Conservation (phyloP, 2,797 vertebrate species). For the Sebastolobus altivelis region DNA sequence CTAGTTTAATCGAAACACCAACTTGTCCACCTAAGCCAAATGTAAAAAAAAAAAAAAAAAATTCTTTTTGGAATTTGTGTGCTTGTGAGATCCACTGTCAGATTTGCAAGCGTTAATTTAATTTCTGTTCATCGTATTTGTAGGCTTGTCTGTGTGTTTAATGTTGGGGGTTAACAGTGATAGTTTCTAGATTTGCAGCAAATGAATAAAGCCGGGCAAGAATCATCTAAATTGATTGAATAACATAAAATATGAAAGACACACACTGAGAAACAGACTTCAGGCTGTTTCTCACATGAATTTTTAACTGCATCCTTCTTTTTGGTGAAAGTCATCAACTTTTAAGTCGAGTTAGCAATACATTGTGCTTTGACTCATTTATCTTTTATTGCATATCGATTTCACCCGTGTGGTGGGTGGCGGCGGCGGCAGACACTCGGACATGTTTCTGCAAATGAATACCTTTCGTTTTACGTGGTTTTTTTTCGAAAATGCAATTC, state of each 20-base stretch:
- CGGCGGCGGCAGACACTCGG: background rate
- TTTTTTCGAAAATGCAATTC: conserved; percentile 34
- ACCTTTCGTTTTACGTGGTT: conserved; percentile 5
- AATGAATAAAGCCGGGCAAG: conserved; percentile 2
- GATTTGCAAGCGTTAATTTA: background rate
- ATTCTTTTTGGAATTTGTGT: background rate
- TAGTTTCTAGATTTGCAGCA: conserved; percentile 20
- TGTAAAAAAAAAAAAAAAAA: background rate
- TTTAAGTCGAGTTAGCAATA: conserved; percentile 44
- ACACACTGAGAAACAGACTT: conserved; percentile 48
- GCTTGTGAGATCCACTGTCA: background rate
- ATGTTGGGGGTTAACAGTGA: background rate
- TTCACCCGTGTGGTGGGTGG: background rate
- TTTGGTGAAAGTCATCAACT: conserved; percentile 28
- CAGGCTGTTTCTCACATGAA: conserved; percentile 60
- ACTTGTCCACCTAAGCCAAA: background rate
- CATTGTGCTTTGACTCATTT: conserved; percentile 34
- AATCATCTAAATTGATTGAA: conserved; percentile 36
- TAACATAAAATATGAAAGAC: conserved; percentile 14
- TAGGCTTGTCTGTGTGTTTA: background rate
- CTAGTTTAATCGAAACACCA: no score
- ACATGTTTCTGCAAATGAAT: conserved; percentile 14
- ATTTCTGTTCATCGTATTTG: conserved; percentile 25
- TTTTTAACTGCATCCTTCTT: conserved; percentile 44
- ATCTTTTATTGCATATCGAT: conserved; percentile 69